Conservation (phyloP, 2,113 vertebrate species). For the Pangasianodon gigas region DNA sequence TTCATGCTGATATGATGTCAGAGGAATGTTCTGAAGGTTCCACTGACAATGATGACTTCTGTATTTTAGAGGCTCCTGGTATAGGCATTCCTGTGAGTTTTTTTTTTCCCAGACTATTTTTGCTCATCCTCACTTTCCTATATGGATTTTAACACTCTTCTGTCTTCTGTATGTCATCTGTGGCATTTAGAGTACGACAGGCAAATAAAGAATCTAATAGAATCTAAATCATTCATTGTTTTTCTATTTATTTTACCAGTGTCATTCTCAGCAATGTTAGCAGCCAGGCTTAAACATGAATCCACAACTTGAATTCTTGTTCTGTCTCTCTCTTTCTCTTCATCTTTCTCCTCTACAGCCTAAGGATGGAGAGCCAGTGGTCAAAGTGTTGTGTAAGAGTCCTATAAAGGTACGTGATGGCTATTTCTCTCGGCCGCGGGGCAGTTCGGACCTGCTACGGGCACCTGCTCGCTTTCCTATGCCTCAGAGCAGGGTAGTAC, state of each 20-base stretch:
- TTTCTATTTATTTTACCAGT: neutral
- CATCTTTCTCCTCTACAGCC: slow-evolving; percentile 67
- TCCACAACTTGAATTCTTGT: neutral
- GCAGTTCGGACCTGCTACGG: slow-evolving; percentile 84
- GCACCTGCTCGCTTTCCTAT: slow-evolving; percentile 84
- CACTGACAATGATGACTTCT: slow-evolving; percentile 88
- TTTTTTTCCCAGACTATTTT: neutral
- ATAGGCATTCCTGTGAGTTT: slow-evolving; percentile 84
- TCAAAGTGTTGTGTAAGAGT: slow-evolving; percentile 76
- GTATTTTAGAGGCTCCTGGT: slow-evolving; percentile 89
- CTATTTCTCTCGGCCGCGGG: slow-evolving; percentile 84
- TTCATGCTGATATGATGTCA: slow-evolving; percentile 68
- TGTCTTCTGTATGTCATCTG: neutral
- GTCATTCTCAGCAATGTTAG: neutral
- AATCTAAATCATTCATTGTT: neutral
- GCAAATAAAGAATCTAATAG: neutral
- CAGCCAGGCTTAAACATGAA: neutral
- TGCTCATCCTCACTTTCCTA: no score
- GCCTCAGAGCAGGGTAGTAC: slow-evolving; percentile 82
- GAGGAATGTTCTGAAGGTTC: slow-evolving; percentile 76
- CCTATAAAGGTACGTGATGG: slow-evolving; percentile 80
- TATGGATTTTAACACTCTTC: neutral
- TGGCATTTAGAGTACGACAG: neutral
- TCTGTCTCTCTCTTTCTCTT: neutral
- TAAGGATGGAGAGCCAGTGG: slow-evolving; percentile 84